Percentiles rank a stretch among this genome's conserved stretches.
Evolutionary conservation across 2,797 vertebrate genomes (phyloP).

Genomic region (Melanogrammus aeglefinus): DNA sequence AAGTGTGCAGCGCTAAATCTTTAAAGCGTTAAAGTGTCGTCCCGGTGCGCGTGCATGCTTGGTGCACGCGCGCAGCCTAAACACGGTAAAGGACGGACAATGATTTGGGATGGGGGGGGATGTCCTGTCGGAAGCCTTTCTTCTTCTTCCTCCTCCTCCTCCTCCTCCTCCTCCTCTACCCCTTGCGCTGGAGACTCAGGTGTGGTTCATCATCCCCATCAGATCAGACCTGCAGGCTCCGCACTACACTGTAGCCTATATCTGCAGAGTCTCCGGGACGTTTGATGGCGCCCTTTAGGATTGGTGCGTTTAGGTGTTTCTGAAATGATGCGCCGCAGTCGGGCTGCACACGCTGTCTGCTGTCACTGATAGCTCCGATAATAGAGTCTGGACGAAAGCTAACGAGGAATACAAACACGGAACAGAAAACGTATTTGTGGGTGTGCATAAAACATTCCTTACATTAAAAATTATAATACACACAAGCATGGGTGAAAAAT

Average conservation of each 20-base stretch:
- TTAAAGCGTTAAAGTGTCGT: not conserved
- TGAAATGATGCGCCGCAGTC: too few species aligned
- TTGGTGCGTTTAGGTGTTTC: too few species aligned
- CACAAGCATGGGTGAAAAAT: not conserved
- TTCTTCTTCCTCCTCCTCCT: not conserved
- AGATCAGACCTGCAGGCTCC: slow-evolving; percentile 9
- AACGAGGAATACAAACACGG: too few species aligned
- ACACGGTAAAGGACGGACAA: not conserved
- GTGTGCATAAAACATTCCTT: too few species aligned
- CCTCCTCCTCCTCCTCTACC: slow-evolving; percentile 9
- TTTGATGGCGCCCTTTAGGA: too few species aligned
- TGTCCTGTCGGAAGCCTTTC: not conserved
- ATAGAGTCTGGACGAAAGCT: too few species aligned
- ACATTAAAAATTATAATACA: too few species aligned
- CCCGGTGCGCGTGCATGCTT: not conserved
- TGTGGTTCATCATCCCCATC: slow-evolving; percentile 55
- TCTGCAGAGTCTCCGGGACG: too few species aligned
- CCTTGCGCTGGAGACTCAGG: slow-evolving; percentile 51
- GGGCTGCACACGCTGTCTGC: too few species aligned
- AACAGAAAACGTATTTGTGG: too few species aligned
- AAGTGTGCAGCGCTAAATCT: not conserved
- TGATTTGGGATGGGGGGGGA: not conserved
- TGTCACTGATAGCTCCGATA: too few species aligned
- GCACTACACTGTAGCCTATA: too few species aligned
- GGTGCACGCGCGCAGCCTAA: not conserved